Evolutionary conservation across 2,888 invertebrate species (phyloP).

Genomic region (Drosophila engyochracea): DNA sequence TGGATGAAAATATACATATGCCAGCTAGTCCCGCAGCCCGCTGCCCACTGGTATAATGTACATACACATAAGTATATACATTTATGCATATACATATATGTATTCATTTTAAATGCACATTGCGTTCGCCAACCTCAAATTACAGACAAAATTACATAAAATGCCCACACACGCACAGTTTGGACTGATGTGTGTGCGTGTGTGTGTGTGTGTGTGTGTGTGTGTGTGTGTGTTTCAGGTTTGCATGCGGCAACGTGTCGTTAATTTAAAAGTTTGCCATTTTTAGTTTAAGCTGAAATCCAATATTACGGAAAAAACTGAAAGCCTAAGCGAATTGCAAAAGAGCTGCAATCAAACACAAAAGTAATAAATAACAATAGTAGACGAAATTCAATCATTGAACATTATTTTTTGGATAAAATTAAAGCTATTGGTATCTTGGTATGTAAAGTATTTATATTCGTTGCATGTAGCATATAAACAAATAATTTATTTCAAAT

Average conservation of each 20-base stretch:
- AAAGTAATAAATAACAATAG: neutral
- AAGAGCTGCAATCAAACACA: conserved; percentile 3
- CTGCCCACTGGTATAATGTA: neutral
- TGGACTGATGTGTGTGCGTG: conserved; percentile 22
- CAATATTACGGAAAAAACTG: conserved; percentile 22
- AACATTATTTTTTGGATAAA: too few relatives aligned
- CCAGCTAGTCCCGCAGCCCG: neutral
- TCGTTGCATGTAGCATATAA: neutral
- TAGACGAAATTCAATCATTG: neutral
- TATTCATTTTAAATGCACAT: conserved; percentile 69
- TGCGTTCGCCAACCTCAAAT: conserved; percentile 74
- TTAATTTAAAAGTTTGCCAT: conserved; percentile 71
- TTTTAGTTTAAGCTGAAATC: conserved; percentile 65
- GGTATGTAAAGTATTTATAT: neutral
- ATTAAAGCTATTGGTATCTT: neutral
- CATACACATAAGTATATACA: conserved; percentile 15
- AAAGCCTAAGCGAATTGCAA: conserved; percentile 41
- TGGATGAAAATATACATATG: conserved; percentile 12
- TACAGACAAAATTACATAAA: conserved; percentile 72
- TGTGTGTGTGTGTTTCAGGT: conserved; percentile 14
- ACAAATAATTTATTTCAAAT: neutral
- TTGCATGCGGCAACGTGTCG: conserved; percentile 30
- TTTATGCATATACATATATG: conserved; percentile 5
- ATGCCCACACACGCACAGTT: conserved; percentile 42
- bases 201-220: conserved; percentile 20